These are phyloP conservation scores for Dimorphilus gyrociliatus DNA, from an alignment of 2,888 invertebrate species.

Conservation along the genomic window DNA sequence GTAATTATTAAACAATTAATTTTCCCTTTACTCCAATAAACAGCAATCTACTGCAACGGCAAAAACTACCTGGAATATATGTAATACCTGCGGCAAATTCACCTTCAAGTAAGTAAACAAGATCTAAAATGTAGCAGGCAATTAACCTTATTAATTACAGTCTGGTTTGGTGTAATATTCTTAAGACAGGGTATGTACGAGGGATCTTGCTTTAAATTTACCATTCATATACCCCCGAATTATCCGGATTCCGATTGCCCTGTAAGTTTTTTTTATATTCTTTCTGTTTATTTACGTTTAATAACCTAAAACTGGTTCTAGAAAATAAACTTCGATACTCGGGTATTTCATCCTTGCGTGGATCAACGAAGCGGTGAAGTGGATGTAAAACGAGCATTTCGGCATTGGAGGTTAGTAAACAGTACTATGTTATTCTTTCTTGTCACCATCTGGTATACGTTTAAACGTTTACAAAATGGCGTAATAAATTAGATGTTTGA, in stretches of 20 bases:
- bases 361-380: slow-evolving; percentile 59
- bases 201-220: slow-evolving; percentile 77
- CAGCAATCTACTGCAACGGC: slow-evolving; percentile 42
- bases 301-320: slow-evolving; percentile 37
- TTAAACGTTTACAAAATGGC: slow-evolving; percentile 4
- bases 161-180: slow-evolving; percentile 80
- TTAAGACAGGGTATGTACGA: slow-evolving; percentile 70
- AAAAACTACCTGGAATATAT: slow-evolving; percentile 72
- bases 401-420: slow-evolving; percentile 52
- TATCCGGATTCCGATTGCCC: slow-evolving; percentile 73
- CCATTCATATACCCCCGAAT: slow-evolving; percentile 62
- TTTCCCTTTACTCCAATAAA: slow-evolving; percentile 3
- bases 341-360: slow-evolving; percentile 71
- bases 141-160: slow-evolving; percentile 42
- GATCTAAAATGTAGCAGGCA: not conserved
- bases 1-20: slow-evolving; percentile 1
- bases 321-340: slow-evolving; percentile 64
- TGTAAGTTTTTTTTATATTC: slow-evolving; percentile 45
- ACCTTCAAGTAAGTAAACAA: slow-evolving; percentile 23
- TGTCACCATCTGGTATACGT: too few species aligned
- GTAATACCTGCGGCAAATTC: slow-evolving; percentile 62
- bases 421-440: too few species aligned
- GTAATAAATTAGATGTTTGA: slow-evolving; percentile 1
- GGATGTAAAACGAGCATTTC: slow-evolving; percentile 60
- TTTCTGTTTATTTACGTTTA: too few species aligned